Evolutionary conservation across 1,140 invertebrate species (phyloP), one percentile per base, ranked within the genome.

Genomic region (Hycleus phaleratus): DNA sequence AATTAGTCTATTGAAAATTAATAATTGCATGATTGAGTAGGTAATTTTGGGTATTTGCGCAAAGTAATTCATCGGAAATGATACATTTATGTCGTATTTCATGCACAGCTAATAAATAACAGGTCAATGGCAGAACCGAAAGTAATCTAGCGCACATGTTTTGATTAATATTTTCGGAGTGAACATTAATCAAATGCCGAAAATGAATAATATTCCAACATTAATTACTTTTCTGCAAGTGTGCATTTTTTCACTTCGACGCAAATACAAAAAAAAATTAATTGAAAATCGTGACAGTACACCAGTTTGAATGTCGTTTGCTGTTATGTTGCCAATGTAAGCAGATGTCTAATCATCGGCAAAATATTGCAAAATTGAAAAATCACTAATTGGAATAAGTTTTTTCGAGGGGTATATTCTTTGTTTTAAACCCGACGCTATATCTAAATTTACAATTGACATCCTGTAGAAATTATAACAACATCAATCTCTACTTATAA

Each of bases 81-180:
- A 56, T 56, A 56, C 54, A 49, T 56, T 47, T 42, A 40, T 47
- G 54, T 49, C 54, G 53, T 60, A 56, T 44, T 48, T 60, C 58
- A 60, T 56, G 55, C 44, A 44, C 53, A 60, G 58, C 58, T 53
- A 60, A 60, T 60, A 60, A 55, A 60, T 60, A 60, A 60, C 58
- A 46, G 52, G 58, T 60, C 53, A 61, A 58, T 58, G 56, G 56
- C 56, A 58, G 43, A 51, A 46, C 49, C 46, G 46, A 50, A 64
- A 64, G 62, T 59, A 54, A 64, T 64, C 59, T 47, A 59, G 62
- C 56, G 50, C 56, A 61, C 58, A 59, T 58, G 50, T 64, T 64
- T 64, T 58, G 62, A 64, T 64, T 64, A 64, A 64, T 64, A 64
- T 61, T 64, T 64, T 61, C 55, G 55, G 56, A 59, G 52, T 61